Base-by-base conservation (phyloP, 1,140 invertebrate species). In the Potamilus streckersoni region DNA sequence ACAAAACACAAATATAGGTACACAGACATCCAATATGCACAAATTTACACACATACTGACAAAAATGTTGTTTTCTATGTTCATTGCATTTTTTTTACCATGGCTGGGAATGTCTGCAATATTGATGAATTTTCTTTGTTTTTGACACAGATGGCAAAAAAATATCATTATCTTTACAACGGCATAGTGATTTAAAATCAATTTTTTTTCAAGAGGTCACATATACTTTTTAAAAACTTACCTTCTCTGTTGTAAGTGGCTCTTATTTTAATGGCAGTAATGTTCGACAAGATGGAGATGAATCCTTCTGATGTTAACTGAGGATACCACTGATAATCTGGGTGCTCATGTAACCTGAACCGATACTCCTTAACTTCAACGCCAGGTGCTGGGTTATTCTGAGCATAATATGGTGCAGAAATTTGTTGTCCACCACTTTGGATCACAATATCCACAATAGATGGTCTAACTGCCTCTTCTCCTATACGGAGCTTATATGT, bases 221-320 rank as follows among this genome's bases (percentile, higher is more conserved):
- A 49, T 49, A 49, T 49, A 49, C 38, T 49, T 49, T 11, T 49
- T 49, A 4, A 17, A 64, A 73, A 59, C 73, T 65, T 85, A 93
- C 94, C 92, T 92, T 92, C 92, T 82, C 93, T 92, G 5, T 94
- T 94, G 85, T 98, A 99, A 0, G 96, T 98, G 57, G 94, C 97
- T 59, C 96, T 92, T 73, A 99, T 97, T 91, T 96, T 97, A 66
- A 99, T 95, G 0, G 96, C 93, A 0, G 97, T 98, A 31, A 99
- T 84, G 89, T 99, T 98, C 13, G 96, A 94, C 1, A 99, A 90
- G 60, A 99, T 93, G 0, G 94, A 95, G 86, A 98, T 96, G 85
- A 98, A 99, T 57, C 96, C 95, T 65, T 94, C 91, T 0, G 97
- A 92, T 11, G 94, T 93, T 2, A 98, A 91, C 12, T 93, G 92